phyloP scores from a whole-genome alignment of 2,797 vertebrate genomes.

The Thaleichthys pacificus region DNA sequence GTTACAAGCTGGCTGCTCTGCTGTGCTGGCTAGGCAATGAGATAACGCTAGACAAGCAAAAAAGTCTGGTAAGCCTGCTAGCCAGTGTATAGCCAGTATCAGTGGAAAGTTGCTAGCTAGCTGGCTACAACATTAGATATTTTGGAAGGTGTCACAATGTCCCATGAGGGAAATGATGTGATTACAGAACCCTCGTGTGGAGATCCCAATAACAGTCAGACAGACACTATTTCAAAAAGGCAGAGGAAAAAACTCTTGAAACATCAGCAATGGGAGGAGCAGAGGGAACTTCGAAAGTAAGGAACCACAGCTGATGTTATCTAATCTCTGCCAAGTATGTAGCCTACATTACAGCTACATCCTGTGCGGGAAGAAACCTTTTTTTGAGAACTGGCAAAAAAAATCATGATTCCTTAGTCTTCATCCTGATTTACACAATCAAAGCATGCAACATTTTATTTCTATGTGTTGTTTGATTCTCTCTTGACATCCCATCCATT shows the following conservation, averaged over 20 bases:
- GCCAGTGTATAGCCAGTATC: no score
- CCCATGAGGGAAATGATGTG: slow-evolving; percentile 7
- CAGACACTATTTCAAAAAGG: slow-evolving; percentile 81
- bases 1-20: no score
- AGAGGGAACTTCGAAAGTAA: slow-evolving; percentile 89
- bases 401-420: background rate
- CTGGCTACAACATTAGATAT: slow-evolving; percentile 1
- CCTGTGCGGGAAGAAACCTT: background rate
- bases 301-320: slow-evolving; percentile 27
- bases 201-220: slow-evolving; percentile 25
- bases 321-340: background rate
- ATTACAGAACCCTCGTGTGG: slow-evolving; percentile 4
- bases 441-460: background rate
- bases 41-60: no score
- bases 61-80: no score
- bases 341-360: background rate
- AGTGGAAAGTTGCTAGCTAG: no score
- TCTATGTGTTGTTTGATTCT: background rate
- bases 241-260: slow-evolving; percentile 89
- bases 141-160: background rate
- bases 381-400: background rate
- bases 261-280: slow-evolving; percentile 94
- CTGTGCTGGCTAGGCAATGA: no score
- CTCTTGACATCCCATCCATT: no score
- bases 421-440: background rate